Conservation (phyloP, 2,888 invertebrate genomes). For the Gortyna flavago region DNA sequence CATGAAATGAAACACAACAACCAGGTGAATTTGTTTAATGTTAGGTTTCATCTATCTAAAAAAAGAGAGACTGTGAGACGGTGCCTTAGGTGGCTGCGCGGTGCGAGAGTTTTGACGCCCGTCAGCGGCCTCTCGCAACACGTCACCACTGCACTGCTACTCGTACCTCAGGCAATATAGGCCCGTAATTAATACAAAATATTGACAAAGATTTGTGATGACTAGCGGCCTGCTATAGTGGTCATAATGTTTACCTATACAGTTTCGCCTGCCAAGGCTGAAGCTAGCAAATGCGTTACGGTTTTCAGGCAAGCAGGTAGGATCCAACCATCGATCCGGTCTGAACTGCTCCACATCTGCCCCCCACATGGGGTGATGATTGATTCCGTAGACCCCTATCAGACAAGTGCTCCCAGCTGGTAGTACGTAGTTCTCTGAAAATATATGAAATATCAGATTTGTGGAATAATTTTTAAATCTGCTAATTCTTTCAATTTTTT, state of each 20-base stretch:
- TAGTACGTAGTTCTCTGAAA: conserved; percentile 56
- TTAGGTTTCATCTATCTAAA: not conserved
- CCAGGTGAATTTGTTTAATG: not conserved
- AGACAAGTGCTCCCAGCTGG: conserved; percentile 72
- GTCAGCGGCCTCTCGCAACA: not conserved
- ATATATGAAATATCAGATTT: not conserved
- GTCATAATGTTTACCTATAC: conserved; percentile 26
- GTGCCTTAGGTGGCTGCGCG: not conserved
- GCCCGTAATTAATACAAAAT: not conserved
- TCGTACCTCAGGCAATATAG: not conserved
- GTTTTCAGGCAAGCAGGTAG: conserved; percentile 69
- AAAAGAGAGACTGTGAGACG: not conserved
- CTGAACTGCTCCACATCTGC: conserved; percentile 73
- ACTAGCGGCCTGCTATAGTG: not conserved
- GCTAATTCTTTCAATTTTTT: no score
- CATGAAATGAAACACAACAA: not conserved
- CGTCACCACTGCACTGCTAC: not conserved
- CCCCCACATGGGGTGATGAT: conserved; percentile 77
- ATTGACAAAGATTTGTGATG: not conserved
- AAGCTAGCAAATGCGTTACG: conserved; percentile 74
- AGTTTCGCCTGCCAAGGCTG: conserved; percentile 64
- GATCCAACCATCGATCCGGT: conserved; percentile 78
- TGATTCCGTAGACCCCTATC: conserved; percentile 72
- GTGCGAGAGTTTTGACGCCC: not conserved
- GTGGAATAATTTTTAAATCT: no score